Percentiles rank a stretch among this genome's conserved stretches.
phyloP scores from a whole-genome alignment of 2,888 invertebrate species.

The Tipula unca region DNA sequence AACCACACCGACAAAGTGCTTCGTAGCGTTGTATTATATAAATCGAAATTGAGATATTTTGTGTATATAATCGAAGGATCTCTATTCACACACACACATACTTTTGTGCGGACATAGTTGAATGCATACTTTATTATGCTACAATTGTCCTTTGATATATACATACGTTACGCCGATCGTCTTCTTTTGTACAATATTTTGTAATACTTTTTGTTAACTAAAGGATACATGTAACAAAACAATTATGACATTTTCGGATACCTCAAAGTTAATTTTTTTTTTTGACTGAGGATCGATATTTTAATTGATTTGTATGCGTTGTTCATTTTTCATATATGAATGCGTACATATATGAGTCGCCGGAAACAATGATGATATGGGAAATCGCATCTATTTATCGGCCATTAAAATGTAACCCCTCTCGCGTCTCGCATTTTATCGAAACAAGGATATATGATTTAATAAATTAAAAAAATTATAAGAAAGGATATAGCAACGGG shows the following conservation, averaged over 20 bases:
- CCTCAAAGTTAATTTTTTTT: not conserved
- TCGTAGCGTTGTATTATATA: not conserved
- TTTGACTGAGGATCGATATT: not conserved
- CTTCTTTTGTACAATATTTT: not conserved
- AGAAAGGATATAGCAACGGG: not conserved
- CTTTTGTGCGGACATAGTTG: not conserved
- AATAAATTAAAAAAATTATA: not conserved
- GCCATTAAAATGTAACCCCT: not conserved
- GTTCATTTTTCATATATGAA: not conserved
- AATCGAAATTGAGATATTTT: not conserved
- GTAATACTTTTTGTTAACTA: not conserved
- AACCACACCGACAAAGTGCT: not conserved
- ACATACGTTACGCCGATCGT: not conserved
- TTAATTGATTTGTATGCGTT: not conserved
- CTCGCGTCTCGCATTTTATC: not conserved
- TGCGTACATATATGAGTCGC: not conserved
- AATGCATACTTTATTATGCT: not conserved
- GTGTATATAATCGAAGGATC: not conserved
- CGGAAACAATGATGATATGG: not conserved
- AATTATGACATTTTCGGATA: conserved; percentile 14
- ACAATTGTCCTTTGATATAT: not conserved
- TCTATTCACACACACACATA: not conserved
- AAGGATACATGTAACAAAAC: not conserved
- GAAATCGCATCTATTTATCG: not conserved
- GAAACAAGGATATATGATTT: not conserved